Evolutionary conservation across 2,888 invertebrate species (phyloP).

Genomic region (Biston betularia): DNA sequence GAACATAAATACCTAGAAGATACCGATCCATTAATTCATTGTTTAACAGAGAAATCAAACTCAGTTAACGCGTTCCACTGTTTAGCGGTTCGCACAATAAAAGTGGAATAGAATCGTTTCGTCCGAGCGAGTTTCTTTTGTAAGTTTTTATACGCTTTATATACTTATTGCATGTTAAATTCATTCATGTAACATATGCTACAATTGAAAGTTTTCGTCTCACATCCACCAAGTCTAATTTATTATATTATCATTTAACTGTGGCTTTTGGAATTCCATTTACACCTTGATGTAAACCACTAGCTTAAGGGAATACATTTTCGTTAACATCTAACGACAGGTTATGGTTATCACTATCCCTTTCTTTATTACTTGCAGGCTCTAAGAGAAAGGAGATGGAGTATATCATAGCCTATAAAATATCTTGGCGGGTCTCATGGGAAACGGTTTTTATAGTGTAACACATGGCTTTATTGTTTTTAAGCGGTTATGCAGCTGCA

Average conservation of each 20-base stretch:
- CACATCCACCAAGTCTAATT: slow-evolving; percentile 2
- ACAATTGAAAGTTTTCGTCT: not conserved
- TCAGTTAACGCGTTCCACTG: too few species aligned
- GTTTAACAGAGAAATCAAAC: too few species aligned
- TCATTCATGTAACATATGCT: not conserved
- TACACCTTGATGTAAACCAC: slow-evolving; percentile 14
- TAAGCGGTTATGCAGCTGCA: slow-evolving; percentile 48
- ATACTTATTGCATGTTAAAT: not conserved
- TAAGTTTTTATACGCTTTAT: not conserved
- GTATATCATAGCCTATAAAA: slow-evolving; percentile 5
- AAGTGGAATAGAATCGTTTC: too few species aligned
- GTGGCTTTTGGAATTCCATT: slow-evolving; percentile 15
- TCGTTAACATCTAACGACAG: slow-evolving; percentile 16
- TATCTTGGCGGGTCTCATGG: slow-evolving; percentile 48
- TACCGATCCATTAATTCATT: too few species aligned
- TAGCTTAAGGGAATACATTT: slow-evolving; percentile 11
- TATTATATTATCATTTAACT: slow-evolving; percentile 13
- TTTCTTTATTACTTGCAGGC: slow-evolving; percentile 8
- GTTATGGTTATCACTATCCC: not conserved
- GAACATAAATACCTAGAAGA: too few species aligned
- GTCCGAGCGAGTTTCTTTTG: too few species aligned
- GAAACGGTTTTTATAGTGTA: slow-evolving; percentile 57
- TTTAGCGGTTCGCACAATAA: too few species aligned
- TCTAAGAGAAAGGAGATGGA: slow-evolving; percentile 17
- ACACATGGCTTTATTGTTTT: slow-evolving; percentile 50